phyloP scores from a whole-genome alignment of 1,140 invertebrate species.

The Aleiodes sp. region DNA sequence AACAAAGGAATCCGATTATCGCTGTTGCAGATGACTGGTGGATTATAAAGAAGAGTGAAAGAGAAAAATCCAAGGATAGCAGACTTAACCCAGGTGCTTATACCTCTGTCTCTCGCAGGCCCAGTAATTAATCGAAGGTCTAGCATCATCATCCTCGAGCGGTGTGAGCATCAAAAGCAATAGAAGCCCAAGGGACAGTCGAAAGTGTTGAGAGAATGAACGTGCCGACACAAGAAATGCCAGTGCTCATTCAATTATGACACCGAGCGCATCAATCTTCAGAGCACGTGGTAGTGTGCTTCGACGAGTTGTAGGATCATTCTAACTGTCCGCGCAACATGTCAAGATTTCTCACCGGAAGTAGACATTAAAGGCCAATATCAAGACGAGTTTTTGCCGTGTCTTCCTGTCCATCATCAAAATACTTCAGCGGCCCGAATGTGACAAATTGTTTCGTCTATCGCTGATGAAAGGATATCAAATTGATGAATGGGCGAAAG shows the following conservation, averaged over 20 bases:
- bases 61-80: not conserved
- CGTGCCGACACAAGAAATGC: constrained; percentile 50
- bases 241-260: constrained; percentile 64
- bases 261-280: constrained; percentile 60
- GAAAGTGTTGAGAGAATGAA: constrained; percentile 31
- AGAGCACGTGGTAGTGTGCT: constrained; percentile 11
- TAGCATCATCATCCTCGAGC: constrained; percentile 46
- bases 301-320: constrained; percentile 15
- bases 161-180: constrained; percentile 54
- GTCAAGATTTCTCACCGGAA: constrained; percentile 20
- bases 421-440: not conserved
- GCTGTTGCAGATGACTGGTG: constrained; percentile 16
- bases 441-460: not conserved
- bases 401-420: not conserved
- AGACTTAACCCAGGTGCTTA: constrained; percentile 51
- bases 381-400: not conserved
- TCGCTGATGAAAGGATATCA: not conserved
- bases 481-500: constrained; percentile 26
- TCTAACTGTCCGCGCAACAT: not conserved
- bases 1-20: constrained; percentile 14
- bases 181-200: constrained; percentile 51
- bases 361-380: not conserved
- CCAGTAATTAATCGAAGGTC: constrained; percentile 61
- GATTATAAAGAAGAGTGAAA: constrained; percentile 15
- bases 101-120: constrained; percentile 36